Conservation (phyloP, 1,140 invertebrate species). For the Microplitis demolitor region DNA sequence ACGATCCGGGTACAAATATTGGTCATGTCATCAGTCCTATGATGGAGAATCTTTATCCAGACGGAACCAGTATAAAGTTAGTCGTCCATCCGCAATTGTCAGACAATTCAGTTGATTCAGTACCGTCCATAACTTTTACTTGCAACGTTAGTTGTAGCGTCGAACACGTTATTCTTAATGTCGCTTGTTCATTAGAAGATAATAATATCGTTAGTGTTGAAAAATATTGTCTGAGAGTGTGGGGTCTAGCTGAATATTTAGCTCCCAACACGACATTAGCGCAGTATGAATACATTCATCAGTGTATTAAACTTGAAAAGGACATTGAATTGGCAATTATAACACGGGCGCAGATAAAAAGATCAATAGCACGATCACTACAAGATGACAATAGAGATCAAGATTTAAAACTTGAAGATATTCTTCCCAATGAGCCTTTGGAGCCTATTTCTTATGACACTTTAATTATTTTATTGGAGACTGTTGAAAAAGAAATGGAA, state of each 20-base stretch:
- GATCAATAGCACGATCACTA: conserved; percentile 73
- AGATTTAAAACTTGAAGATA: conserved; percentile 72
- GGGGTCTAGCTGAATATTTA: conserved; percentile 82
- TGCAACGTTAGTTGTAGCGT: conserved; percentile 86
- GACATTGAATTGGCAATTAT: conserved; percentile 83
- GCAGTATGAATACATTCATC: conserved; percentile 92
- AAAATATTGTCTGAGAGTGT: conserved; percentile 76
- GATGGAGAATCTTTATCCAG: conserved; percentile 75
- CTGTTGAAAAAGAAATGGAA: conserved; percentile 80
- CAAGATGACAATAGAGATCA: conserved; percentile 78
- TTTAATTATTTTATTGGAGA: conserved; percentile 82
- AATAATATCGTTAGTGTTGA: conserved; percentile 69
- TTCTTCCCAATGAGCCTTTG: conserved; percentile 75
- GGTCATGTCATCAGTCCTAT: conserved; percentile 83
- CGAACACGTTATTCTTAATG: conserved; percentile 85
- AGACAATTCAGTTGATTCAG: conserved; percentile 51
- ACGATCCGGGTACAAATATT: conserved; percentile 75
- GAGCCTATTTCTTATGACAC: conserved; percentile 78
- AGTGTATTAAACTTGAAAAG: conserved; percentile 91
- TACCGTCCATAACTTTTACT: conserved; percentile 74
- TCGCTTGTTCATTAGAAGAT: conserved; percentile 81
- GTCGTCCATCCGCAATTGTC: conserved; percentile 74
- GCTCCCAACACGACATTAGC: conserved; percentile 71
- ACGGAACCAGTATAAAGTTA: conserved; percentile 84
- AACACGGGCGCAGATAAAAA: conserved; percentile 68